These are phyloP conservation scores for Noctua janthina DNA, from an alignment of 2,888 invertebrate genomes.

Conservation along the genomic window DNA sequence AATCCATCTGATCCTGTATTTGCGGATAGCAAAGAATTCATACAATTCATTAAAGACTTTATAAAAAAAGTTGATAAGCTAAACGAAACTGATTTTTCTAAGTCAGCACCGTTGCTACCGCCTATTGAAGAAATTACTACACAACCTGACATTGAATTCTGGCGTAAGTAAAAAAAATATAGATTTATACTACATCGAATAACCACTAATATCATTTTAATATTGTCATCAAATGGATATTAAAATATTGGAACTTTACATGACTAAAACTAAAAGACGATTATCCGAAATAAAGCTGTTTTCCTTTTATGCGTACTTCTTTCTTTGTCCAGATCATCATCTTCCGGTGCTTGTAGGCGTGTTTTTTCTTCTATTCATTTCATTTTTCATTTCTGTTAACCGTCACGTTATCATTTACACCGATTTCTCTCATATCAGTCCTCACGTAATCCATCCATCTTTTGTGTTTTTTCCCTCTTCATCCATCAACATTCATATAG, in stretches of 20 bases:
- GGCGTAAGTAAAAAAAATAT: slow-evolving; percentile 56
- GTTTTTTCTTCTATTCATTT: background rate
- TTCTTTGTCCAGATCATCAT: background rate
- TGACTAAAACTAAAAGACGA: background rate
- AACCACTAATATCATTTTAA: background rate
- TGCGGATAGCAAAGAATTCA: slow-evolving; percentile 45
- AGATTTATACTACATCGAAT: background rate
- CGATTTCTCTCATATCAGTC: background rate
- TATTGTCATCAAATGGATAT: background rate
- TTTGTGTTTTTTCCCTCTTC: background rate
- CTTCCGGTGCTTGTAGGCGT: background rate
- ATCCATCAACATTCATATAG: background rate
- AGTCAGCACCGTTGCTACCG: background rate
- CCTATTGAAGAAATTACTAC: slow-evolving; percentile 5
- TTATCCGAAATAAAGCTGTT: background rate
- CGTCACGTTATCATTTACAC: background rate
- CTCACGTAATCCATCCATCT: background rate
- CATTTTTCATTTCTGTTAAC: background rate
- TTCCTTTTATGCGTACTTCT: background rate
- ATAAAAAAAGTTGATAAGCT: slow-evolving; percentile 44
- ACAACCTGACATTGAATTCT: slow-evolving; percentile 33
- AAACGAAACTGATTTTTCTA: slow-evolving; percentile 44
- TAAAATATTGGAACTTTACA: background rate
- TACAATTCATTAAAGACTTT: slow-evolving; percentile 49
- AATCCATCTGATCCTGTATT: slow-evolving; percentile 41